phyloP scores from a whole-genome alignment of 2,113 vertebrate genomes.

The Melanocharis versteri region DNA sequence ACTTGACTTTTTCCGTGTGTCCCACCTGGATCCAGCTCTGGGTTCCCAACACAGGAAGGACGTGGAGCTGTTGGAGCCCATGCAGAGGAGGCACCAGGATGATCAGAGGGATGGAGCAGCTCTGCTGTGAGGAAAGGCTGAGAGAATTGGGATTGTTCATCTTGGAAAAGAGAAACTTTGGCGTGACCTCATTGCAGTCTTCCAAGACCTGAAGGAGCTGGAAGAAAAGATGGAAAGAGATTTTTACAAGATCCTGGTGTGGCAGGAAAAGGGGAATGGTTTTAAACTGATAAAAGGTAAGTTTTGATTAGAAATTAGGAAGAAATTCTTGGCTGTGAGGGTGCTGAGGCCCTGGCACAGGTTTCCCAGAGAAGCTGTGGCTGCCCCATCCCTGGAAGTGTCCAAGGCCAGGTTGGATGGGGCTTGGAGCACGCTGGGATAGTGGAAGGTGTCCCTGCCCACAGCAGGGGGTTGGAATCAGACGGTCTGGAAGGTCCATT shows the following conservation, averaged over 20 bases:
- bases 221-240: too few relatives aligned
- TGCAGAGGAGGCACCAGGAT: neutral
- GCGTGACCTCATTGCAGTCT: neutral
- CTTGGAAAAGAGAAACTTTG: neutral
- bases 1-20: neutral
- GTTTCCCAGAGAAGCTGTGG: neutral
- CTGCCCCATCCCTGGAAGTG: neutral
- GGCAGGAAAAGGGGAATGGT: neutral
- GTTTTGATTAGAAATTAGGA: neutral
- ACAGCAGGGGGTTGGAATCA: neutral
- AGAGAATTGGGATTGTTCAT: neutral
- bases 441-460: neutral
- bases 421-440: neutral
- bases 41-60: neutral
- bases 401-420: neutral
- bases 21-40: neutral
- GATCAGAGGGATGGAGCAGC: neutral
- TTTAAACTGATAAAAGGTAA: neutral
- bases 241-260: neutral
- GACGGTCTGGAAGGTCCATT: neutral
- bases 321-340: neutral
- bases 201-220: neutral
- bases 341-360: fast-evolving
- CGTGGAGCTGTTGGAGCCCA: fast-evolving
- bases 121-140: neutral